These are phyloP conservation scores for Polypterus senegalus DNA, from an alignment of 2,113 vertebrate genomes.

Conservation along the genomic window DNA sequence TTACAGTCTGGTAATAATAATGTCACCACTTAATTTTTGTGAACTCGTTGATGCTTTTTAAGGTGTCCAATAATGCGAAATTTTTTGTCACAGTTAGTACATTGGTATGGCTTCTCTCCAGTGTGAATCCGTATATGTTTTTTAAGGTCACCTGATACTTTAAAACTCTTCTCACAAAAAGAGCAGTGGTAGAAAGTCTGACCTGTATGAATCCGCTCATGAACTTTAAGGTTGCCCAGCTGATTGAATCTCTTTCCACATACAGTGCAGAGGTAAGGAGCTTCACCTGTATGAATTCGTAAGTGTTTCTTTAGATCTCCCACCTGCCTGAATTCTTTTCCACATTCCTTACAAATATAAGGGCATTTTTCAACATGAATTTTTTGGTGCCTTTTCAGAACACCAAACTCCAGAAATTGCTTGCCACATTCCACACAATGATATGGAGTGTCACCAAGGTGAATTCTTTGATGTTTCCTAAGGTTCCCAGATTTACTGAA, in stretches of 20 bases:
- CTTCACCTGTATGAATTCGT: slow-evolving; percentile 10
- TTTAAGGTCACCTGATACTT: slow-evolving; percentile 9
- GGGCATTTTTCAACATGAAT: background rate
- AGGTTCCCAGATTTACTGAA: background rate
- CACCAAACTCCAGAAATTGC: background rate
- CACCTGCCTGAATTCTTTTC: slow-evolving; percentile 5
- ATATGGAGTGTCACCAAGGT: background rate
- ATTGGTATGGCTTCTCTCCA: slow-evolving; percentile 11
- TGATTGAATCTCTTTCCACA: slow-evolving; percentile 17
- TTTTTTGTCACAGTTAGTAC: slow-evolving; percentile 8
- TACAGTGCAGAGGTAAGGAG: slow-evolving; percentile 5
- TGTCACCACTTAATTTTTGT: background rate
- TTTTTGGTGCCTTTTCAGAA: background rate
- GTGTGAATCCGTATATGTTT: slow-evolving; percentile 13
- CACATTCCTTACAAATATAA: slow-evolving; percentile 3
- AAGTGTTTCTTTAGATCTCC: slow-evolving; percentile 4
- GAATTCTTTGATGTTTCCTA: background rate
- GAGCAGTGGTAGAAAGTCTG: slow-evolving; percentile 8
- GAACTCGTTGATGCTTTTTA: slow-evolving; percentile 10
- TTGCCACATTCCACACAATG: slow-evolving; percentile 1
- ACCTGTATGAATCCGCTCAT: slow-evolving; percentile 11
- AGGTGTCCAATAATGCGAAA: slow-evolving; percentile 7
- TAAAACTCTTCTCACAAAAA: slow-evolving; percentile 9
- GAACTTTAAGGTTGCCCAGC: slow-evolving; percentile 5
- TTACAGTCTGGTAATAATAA: too few relatives aligned